Base-by-base conservation (phyloP, 1,140 invertebrate genomes). In the Panagrolaimus sp. region DNA sequence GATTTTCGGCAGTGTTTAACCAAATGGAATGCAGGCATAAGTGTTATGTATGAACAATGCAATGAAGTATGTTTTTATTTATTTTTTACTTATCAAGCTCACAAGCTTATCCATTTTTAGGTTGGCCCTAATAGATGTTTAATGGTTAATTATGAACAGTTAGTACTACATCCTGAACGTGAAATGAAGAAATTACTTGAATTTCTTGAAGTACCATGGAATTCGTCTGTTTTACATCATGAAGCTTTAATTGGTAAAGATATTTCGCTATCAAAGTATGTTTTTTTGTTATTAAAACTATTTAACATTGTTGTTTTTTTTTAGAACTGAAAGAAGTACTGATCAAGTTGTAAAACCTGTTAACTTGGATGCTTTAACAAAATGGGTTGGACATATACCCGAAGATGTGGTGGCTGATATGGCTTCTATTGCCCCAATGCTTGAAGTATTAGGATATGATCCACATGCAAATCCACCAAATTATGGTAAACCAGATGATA, bases 271-370 rank as follows among this genome's bases (percentile, higher is more conserved):
- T 88, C 88, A 68, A 96, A 95, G 93, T 96, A 87, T 88, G 89
- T 72, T n/a, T 11, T n/a, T 16, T 9, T 5, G 8, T 14, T 43
- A 31, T 25, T 57, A 45, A 70, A 11, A n/a, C n/a, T n/a, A n/a
- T 9, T 57, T 23, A 1, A 67, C 67, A 11, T 13, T 16, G 9
- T 43, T 23, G n/a, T 27, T 9, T 78, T 69, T 77, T 86, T 86
- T 61, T 86, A 96, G 93, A 85, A 91, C 94, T 75, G 95, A 98
- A 85, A 88, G 93, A 67, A 97, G 94, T 14, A 95, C 93, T 70
- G 95, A 98, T 87, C 95, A 98, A 87, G 94, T 98, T 64, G 92
- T 97, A 82, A 96, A 96, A 83, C 93, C 96, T 7, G 90, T 98
- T 13, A 98, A 98, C 86, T 85, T 93, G 69, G 93, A 98, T 85